phyloP scores from a whole-genome alignment of 2,797 vertebrate genomes.

The Coregonus suidteri region DNA sequence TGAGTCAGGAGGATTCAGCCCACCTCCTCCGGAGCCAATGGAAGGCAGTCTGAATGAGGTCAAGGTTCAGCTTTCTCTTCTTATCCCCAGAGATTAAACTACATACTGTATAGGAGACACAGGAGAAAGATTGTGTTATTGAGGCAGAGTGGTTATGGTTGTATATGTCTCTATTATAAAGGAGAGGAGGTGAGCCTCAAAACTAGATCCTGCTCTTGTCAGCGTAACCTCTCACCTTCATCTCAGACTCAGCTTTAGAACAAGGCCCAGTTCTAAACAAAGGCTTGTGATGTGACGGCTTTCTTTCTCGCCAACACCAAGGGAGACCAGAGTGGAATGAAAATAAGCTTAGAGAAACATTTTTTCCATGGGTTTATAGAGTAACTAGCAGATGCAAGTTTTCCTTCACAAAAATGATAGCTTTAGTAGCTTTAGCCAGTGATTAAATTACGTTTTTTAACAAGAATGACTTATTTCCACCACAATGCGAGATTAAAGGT shows the following conservation, averaged over 20 bases:
- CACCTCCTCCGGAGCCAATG: no score
- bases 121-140: neutral
- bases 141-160: neutral
- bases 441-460: neutral
- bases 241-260: slow-evolving; percentile 34
- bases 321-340: neutral
- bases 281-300: neutral
- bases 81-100: neutral
- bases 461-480: neutral
- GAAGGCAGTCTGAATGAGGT: neutral
- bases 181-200: neutral
- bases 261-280: slow-evolving; percentile 29
- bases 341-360: neutral
- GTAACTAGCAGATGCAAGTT: neutral
- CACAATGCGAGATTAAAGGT: neutral
- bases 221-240: slow-evolving; percentile 28
- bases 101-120: neutral
- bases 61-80: neutral
- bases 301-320: neutral
- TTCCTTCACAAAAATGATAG: neutral
- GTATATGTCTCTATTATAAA: neutral
- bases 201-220: slow-evolving; percentile 36
- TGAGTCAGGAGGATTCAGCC: neutral
- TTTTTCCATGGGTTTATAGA: neutral
- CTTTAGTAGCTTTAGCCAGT: neutral